Evolutionary conservation across 2,113 vertebrate genomes (phyloP).

Genomic region (Sclerurus mexicanus): DNA sequence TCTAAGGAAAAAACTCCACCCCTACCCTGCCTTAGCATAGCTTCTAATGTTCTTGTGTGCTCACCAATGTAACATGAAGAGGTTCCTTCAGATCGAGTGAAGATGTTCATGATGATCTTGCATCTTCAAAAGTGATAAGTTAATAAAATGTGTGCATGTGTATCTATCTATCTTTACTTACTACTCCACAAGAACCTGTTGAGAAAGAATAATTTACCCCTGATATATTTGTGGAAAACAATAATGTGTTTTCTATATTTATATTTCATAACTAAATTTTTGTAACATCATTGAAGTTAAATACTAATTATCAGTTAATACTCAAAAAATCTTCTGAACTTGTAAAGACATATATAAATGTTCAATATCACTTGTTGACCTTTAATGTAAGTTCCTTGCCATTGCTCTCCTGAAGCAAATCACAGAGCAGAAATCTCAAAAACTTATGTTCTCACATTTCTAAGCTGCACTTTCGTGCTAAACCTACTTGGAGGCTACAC

Average conservation of each 20-base stretch:
- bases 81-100: background rate
- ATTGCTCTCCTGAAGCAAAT: background rate
- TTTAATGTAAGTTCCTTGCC: background rate
- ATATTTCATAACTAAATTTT: too few species aligned
- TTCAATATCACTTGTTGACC: background rate
- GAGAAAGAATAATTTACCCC: background rate
- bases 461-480: background rate
- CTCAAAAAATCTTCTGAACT: background rate
- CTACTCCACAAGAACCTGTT: background rate
- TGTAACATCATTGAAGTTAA: too few species aligned
- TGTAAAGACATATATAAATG: background rate
- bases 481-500: background rate
- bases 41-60: background rate
- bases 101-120: background rate
- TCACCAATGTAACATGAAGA: background rate
- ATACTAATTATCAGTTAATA: too few species aligned
- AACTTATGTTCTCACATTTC: background rate
- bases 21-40: fast-evolving
- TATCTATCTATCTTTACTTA: background rate
- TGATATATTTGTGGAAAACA: background rate
- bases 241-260: too few species aligned
- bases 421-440: background rate
- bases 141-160: background rate
- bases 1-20: fast-evolving
- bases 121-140: background rate